Conservation (phyloP, 2,888 invertebrate genomes). For the Cheilosia vernalis region DNA sequence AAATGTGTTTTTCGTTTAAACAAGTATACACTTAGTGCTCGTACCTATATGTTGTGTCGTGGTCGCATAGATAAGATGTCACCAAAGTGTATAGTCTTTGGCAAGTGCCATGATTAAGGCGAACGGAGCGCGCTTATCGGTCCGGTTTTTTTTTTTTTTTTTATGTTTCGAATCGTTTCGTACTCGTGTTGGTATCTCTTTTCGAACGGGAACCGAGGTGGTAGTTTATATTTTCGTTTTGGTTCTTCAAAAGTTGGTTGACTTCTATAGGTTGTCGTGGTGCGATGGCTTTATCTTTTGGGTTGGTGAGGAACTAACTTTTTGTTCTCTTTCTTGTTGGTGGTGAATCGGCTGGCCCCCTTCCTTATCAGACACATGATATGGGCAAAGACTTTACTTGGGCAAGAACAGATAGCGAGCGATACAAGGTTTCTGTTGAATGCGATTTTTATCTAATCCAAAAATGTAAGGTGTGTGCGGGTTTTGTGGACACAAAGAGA, state of each 20-base stretch:
- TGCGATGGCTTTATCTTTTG: conserved; percentile 32
- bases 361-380: conserved; percentile 24
- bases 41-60: not conserved
- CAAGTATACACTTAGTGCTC: not conserved
- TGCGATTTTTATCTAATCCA: conserved; percentile 48
- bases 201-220: not conserved
- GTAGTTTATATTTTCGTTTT: not conserved
- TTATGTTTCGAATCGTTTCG: conserved; percentile 2
- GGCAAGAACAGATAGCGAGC: conserved; percentile 31
- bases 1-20: conserved; percentile 2
- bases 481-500: conserved; percentile 2
- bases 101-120: conserved; percentile 60
- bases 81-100: conserved; percentile 54
- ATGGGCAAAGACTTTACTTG: conserved; percentile 24
- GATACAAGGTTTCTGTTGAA: not conserved
- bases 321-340: conserved; percentile 14
- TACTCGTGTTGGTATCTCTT: conserved; percentile 19
- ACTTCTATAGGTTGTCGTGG: conserved; percentile 17
- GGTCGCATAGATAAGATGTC: conserved; percentile 61
- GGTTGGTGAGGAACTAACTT: conserved; percentile 41
- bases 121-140: conserved; percentile 56
- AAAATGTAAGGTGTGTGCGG: conserved; percentile 14
- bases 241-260: conserved; percentile 43
- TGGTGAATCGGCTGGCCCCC: conserved; percentile 6
- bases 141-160: conserved; percentile 38